Evolutionary conservation across 2,888 invertebrate genomes (phyloP), one percentile per base, ranked within the genome.

Genomic region (Phorcus lineatus): DNA sequence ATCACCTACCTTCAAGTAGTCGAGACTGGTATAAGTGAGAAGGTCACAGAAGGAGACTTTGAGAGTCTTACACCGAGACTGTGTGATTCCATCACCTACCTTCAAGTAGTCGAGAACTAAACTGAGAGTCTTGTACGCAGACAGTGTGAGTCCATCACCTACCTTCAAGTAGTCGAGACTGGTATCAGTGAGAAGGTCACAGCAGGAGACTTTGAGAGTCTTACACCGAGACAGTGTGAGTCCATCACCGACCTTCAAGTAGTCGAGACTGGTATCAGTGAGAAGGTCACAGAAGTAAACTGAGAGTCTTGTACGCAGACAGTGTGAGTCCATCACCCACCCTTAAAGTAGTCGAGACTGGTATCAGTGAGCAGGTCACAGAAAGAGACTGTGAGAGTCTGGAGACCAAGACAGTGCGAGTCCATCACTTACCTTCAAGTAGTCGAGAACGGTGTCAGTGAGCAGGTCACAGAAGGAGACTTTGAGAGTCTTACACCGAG

Each of bases 391-490:
- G 83, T 82, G 1, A 90, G 82, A 4, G 62, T 82, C 24, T 77
- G 75, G 0, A 90, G 83, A 13, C 84, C 75, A 13, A 66, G n/a
- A n/a, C n/a, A n/a, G n/a, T n/a, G n/a, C n/a, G 55, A 81, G 36
- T 36, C 36, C 2, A 36, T 36, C 28, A 16, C 66, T 17, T 62
- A 90, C 90, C 87, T 85, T 82, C 11, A 90, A 40, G 53, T 84
- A 83, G n/a, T 62, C 52, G 2, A 90, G 78, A 9, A 86, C 77
- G 52, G 76, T 77, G 79, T 89, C 88, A 31, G 90, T 85, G 9
- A 90, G 80, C 40, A 82, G 82, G 53, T 89, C 89, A 82, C 88
- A 86, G 81, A 90, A 90, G 53, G 88, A 89, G 2, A 89, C 66
- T 11, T 82, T 82, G 3, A 90, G 82, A 4, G 62, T 82, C 24